Conservation (phyloP, 2,888 invertebrate genomes). For the Philereme vetulata region DNA sequence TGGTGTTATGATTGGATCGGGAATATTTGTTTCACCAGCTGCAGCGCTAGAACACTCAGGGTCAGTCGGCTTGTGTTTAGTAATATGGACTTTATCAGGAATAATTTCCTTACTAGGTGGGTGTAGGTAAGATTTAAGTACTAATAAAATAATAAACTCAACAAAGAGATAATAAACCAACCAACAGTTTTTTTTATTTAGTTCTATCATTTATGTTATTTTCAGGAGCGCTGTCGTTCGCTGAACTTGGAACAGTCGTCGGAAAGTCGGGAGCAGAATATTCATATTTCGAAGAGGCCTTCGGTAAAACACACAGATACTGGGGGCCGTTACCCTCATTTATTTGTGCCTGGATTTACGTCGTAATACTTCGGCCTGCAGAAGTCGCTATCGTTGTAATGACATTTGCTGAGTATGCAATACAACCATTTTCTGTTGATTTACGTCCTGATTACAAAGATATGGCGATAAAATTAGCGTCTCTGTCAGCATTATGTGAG, state of each 20-base stretch:
- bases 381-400: conserved; percentile 90
- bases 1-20: conserved; percentile 95
- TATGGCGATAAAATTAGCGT: conserved; percentile 85
- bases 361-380: conserved; percentile 89
- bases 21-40: conserved; percentile 93
- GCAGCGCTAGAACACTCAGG: conserved; percentile 90
- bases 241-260: conserved; percentile 91
- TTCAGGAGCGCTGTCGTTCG: conserved; percentile 90
- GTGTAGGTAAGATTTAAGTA: conserved; percentile 66
- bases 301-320: conserved; percentile 86
- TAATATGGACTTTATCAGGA: conserved; percentile 92
- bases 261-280: conserved; percentile 93
- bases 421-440: conserved; percentile 84
- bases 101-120: conserved; percentile 90
- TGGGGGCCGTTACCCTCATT: conserved; percentile 90
- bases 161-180: neutral
- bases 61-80: conserved; percentile 90
- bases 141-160: neutral
- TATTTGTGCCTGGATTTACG: conserved; percentile 90
- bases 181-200: neutral
- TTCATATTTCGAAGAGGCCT: conserved; percentile 90
- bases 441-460: conserved; percentile 72
- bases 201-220: conserved; percentile 31
- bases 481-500: conserved; percentile 86
- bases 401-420: conserved; percentile 90